phyloP scores from a whole-genome alignment of 1,140 invertebrate genomes.

The Cataglyphis hispanica region DNA sequence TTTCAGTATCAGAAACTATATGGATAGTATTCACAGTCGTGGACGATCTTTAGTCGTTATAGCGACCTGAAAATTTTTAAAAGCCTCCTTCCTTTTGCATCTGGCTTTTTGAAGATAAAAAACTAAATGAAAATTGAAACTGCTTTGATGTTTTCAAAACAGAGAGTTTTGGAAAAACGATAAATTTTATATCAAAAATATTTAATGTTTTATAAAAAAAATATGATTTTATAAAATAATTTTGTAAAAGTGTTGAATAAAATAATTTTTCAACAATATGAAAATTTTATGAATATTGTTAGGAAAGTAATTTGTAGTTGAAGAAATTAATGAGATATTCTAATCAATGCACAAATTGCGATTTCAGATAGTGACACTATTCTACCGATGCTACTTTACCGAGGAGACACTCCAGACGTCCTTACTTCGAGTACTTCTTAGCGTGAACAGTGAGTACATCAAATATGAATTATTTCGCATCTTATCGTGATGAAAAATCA shows the following conservation, averaged over 20 bases:
- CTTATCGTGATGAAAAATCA: neutral
- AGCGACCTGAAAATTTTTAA: neutral
- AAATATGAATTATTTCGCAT: neutral
- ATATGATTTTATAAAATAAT: neutral
- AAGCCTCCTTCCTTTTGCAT: neutral
- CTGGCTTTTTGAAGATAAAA: neutral
- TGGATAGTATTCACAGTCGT: neutral
- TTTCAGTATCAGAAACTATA: constrained; percentile 2
- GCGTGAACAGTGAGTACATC: constrained; percentile 63
- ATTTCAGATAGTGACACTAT: constrained; percentile 52
- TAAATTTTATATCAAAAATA: neutral
- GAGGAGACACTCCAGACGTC: constrained; percentile 36
- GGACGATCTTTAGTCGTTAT: neutral
- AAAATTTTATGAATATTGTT: neutral
- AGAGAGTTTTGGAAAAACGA: neutral
- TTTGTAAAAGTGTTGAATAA: neutral
- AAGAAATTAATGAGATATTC: neutral
- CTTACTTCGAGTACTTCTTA: constrained; percentile 48
- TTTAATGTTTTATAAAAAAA: neutral
- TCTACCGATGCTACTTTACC: constrained; percentile 63
- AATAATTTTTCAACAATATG: neutral
- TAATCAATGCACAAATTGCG: constrained; percentile 43
- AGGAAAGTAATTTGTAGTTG: neutral
- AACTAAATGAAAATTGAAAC: neutral
- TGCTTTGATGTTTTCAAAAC: neutral